Percentiles rank a stretch among this genome's conserved stretches.
These are phyloP conservation scores for Sisyra terminalis DNA, from an alignment of 2,888 invertebrate genomes.

Conservation along the genomic window DNA sequence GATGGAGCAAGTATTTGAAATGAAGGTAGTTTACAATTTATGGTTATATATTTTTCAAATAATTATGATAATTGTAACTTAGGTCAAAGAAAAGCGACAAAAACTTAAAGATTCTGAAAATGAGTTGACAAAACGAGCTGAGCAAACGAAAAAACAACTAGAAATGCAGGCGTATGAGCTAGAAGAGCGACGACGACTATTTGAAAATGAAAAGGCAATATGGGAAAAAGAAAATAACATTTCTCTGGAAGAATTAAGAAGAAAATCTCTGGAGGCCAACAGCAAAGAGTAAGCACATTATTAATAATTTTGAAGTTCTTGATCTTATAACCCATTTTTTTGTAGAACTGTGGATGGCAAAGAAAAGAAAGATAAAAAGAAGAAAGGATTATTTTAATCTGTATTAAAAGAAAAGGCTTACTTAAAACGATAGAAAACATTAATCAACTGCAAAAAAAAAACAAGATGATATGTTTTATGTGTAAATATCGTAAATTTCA, in stretches of 20 bases:
- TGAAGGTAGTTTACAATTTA: constrained; percentile 56
- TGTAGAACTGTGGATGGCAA: constrained; percentile 69
- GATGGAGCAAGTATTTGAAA: constrained; percentile 98
- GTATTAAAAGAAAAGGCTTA: too few species aligned
- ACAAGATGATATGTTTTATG: too few species aligned
- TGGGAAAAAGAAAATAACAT: constrained; percentile 88
- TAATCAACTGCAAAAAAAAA: too few species aligned
- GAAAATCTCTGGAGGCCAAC: constrained; percentile 76
- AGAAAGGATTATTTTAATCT: constrained; percentile 70
- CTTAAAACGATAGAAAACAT: too few species aligned
- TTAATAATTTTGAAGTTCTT: neutral
- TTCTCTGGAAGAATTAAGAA: constrained; percentile 74
- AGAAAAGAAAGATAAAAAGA: constrained; percentile 79
- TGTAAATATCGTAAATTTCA: too few species aligned
- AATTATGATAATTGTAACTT: too few species aligned
- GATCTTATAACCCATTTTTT: constrained; percentile 18
- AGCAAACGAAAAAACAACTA: constrained; percentile 41
- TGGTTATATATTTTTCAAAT: neutral
- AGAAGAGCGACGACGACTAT: constrained; percentile 72
- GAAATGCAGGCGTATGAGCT: constrained; percentile 85
- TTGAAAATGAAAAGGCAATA: constrained; percentile 67
- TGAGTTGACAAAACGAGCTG: constrained; percentile 83
- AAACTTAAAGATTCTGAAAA: constrained; percentile 90
- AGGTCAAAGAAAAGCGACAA: constrained; percentile 83
- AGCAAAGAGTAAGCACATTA: constrained; percentile 51